Evolutionary conservation across 2,113 vertebrate species (phyloP).

Genomic region (Psittacus erithacus): DNA sequence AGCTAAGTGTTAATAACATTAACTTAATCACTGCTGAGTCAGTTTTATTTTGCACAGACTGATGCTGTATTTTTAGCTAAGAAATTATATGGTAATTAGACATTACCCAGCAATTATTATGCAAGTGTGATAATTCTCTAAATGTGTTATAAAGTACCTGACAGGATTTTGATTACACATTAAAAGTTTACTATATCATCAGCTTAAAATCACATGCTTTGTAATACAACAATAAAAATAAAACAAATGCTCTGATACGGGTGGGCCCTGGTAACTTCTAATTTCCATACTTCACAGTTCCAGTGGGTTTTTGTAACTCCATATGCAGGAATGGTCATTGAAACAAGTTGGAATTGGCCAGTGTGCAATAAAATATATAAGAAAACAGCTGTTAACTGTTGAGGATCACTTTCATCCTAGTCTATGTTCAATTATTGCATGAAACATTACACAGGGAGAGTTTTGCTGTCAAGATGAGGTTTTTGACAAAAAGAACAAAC

Average conservation of each 20-base stretch:
- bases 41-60: constrained; percentile 59
- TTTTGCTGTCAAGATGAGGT: background rate
- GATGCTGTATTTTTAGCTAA: constrained; percentile 54
- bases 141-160: constrained; percentile 46
- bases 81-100: constrained; percentile 69
- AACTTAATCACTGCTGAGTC: constrained; percentile 61
- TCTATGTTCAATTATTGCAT: background rate
- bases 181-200: constrained; percentile 8
- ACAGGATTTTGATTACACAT: constrained; percentile 26
- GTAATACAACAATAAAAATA: background rate
- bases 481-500: background rate
- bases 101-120: constrained; percentile 64
- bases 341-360: background rate
- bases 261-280: background rate
- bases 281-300: background rate
- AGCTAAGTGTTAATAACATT: constrained; percentile 60
- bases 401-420: background rate
- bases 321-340: background rate
- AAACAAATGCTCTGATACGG: background rate
- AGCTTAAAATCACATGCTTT: background rate
- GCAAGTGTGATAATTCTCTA: constrained; percentile 39
- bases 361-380: background rate
- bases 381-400: background rate
- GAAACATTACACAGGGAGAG: background rate
- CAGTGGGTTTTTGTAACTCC: background rate